Evolutionary conservation across 2,797 vertebrate species (phyloP).

Genomic region (Erpetoichthys calabaricus): DNA sequence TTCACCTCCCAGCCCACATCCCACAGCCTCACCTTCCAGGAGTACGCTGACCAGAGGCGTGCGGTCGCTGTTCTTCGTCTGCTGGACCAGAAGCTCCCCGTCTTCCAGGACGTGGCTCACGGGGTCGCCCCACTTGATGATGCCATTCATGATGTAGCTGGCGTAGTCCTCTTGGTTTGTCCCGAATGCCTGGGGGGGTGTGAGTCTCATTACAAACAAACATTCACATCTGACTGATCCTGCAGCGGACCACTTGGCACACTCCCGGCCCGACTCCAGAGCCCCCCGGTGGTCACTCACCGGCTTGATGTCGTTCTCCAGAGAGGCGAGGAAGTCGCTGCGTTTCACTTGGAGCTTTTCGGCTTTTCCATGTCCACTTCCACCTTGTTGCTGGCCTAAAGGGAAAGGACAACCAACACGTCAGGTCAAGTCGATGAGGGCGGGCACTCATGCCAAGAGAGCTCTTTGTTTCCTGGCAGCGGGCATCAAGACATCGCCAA

Average conservation of each 20-base stretch:
- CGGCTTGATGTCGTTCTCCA: constrained; percentile 89
- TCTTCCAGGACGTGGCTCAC: constrained; percentile 75
- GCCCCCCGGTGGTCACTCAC: constrained; percentile 43
- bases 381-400: constrained; percentile 72
- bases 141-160: constrained; percentile 92
- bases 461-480: not conserved
- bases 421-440: not conserved
- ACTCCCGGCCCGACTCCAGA: too few species aligned
- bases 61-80: constrained; percentile 88
- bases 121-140: constrained; percentile 83
- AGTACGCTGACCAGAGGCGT: constrained; percentile 85
- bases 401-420: too few species aligned
- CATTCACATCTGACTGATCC: not conserved
- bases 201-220: not conserved
- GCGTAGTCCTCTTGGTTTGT: constrained; percentile 91
- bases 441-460: not conserved
- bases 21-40: constrained; percentile 62
- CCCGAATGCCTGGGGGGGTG: constrained; percentile 68
- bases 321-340: constrained; percentile 72
- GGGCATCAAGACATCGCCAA: not conserved
- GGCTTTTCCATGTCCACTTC: constrained; percentile 86
- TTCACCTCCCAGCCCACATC: constrained; percentile 22
- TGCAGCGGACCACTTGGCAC: too few species aligned
- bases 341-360: constrained; percentile 69
- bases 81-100: constrained; percentile 82